These are phyloP conservation scores for Parotocinclus haroldoi DNA, from an alignment of 2,797 vertebrate genomes.

Conservation along the genomic window DNA sequence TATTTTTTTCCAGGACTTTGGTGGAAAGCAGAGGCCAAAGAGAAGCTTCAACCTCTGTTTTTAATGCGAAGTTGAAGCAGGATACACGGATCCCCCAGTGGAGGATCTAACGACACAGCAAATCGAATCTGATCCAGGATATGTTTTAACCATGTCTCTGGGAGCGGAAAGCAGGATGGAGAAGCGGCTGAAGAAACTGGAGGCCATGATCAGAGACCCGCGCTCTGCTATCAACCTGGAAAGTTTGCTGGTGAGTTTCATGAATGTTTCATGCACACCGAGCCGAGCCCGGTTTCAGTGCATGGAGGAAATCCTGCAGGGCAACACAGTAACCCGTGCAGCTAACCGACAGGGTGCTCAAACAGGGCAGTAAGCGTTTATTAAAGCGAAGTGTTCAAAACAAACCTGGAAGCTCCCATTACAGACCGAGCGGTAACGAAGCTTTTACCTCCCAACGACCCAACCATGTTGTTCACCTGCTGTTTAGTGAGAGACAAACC, in stretches of 20 bases:
- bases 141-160: constrained; percentile 64
- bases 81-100: neutral
- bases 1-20: constrained; percentile 1
- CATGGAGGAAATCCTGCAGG: neutral
- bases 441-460: too few relatives aligned
- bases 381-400: too few relatives aligned
- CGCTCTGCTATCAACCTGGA: constrained; percentile 75
- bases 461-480: too few relatives aligned
- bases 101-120: neutral
- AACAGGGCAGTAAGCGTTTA: too few relatives aligned
- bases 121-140: neutral
- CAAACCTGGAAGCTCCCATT: too few relatives aligned
- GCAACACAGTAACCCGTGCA: neutral
- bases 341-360: neutral
- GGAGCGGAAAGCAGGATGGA: constrained; percentile 79
- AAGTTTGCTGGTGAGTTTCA: constrained; percentile 77
- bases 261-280: constrained; percentile 57
- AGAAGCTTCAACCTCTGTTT: constrained; percentile 18
- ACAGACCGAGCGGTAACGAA: too few relatives aligned
- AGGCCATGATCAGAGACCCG: constrained; percentile 76
- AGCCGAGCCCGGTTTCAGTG: constrained; percentile 1
- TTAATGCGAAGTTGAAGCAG: constrained; percentile 56
- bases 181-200: constrained; percentile 72
- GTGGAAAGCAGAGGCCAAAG: constrained; percentile 54
- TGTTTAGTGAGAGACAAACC: too few relatives aligned